A percentile compares a stretch with the other conserved stretches of the same genome.
These are phyloP conservation scores for Phataginus tricuspis DNA, from an alignment of 2,797 vertebrate genomes.

Conservation along the genomic window DNA sequence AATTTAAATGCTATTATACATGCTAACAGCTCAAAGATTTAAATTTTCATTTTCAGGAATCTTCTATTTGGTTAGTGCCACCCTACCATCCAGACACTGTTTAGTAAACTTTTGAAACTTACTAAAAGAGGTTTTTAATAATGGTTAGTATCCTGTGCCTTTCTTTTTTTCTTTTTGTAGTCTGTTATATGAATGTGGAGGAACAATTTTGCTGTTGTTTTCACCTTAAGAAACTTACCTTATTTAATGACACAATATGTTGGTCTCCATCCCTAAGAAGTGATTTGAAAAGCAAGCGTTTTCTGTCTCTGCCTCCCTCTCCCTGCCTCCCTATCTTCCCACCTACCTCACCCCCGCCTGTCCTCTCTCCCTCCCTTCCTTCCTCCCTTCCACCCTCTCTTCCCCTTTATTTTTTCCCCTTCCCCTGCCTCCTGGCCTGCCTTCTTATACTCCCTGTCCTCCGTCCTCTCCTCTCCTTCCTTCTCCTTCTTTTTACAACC, in stretches of 20 bases:
- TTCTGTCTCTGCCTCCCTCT: not conserved
- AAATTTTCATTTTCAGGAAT: slow-evolving; percentile 75
- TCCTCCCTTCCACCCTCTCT: not conserved
- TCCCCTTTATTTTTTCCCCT: not conserved
- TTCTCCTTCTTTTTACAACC: not conserved
- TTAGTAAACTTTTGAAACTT: slow-evolving; percentile 83
- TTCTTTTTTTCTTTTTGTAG: slow-evolving; percentile 75
- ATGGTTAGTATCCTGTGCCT: slow-evolving; percentile 77
- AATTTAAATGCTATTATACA: slow-evolving; percentile 61
- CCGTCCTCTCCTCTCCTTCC: not conserved
- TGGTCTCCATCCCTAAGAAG: not conserved
- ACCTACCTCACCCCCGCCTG: rapidly evolving
- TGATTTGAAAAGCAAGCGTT: not conserved
- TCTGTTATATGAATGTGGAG: slow-evolving; percentile 73
- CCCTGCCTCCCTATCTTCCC: rapidly evolving
- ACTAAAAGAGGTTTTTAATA: slow-evolving; percentile 82
- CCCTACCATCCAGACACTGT: slow-evolving; percentile 78
- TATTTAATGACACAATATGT: slow-evolving; percentile 17
- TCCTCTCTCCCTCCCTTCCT: rapidly evolving
- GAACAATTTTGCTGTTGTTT: slow-evolving; percentile 70
- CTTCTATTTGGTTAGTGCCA: slow-evolving; percentile 76
- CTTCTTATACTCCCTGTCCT: not conserved
- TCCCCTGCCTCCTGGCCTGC: too few relatives aligned
- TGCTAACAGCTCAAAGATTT: slow-evolving; percentile 67
- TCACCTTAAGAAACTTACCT: slow-evolving; percentile 6